Base-by-base conservation (phyloP, 2,888 invertebrate genomes). In the Polietes domitor region DNA sequence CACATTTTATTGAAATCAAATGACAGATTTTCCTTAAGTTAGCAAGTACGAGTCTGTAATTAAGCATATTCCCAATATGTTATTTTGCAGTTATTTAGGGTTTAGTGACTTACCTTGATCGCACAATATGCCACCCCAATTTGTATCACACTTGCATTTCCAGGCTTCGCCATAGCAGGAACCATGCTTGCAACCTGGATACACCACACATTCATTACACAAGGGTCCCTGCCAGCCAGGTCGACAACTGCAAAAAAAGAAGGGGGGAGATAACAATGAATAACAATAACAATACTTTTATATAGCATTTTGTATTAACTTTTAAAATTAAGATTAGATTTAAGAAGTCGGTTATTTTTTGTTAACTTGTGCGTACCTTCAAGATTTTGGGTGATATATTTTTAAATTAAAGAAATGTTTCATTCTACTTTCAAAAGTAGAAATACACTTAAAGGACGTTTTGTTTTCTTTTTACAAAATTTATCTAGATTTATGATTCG, bases 61-160 rank as follows among this genome's bases (percentile, higher is more conserved):
- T n/a, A n/a, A n/a, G n/a, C n/a, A n/a, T n/a, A n/a, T n/a, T n/a
- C n/a, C n/a, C n/a, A n/a, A n/a, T n/a, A 37, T 9, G 37, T 9
- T 3, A 32, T 32, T 5, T 37, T 37, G 37, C 6, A 15, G 19
- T 5, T n/a, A 6, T 50, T 50, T 2, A 7, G 19, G 6, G 17
- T 50, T 50, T 7, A 17, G 50, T 58, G 19, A 87, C 90, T 89
- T 93, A 96, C 96, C 96, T 95, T 98, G 98, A 93, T 99, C 98
- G 93, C 99, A 99, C 88, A 98, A 96, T 87, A 98, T 97, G 87
- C 99, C 99, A 88, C 98, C 99, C 99, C 99, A 99, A 92, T 99
- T 99, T 89, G 98, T 98, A 92, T 98, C 96, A 93, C 99, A 99
- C 89, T 97, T 97, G 93, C 99, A 99, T 92, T 98, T 96, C 97